Evolutionary conservation across 1,140 invertebrate species (phyloP).

Genomic region (Steinernema feltiae): DNA sequence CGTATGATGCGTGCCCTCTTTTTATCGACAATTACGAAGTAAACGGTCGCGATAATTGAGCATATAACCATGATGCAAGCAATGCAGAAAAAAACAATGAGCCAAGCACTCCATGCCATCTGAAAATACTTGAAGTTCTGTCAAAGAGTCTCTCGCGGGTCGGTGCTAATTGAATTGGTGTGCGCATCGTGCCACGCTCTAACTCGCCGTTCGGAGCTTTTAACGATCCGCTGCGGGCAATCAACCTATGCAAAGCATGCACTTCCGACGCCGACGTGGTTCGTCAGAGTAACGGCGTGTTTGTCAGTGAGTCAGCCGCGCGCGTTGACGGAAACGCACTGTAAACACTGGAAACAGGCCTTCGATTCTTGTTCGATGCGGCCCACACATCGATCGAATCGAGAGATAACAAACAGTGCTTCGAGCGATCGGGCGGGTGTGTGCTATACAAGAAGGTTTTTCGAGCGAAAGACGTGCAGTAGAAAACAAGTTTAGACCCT

Average conservation of each 20-base stretch:
- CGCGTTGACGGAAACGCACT: no score
- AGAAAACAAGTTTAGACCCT: background rate
- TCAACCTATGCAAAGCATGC: no score
- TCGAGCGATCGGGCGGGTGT: no score
- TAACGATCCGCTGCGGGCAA: no score
- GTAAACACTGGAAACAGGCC: background rate
- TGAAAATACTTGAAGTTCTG: background rate
- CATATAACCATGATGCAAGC: background rate
- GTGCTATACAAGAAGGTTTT: background rate
- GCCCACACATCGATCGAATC: background rate
- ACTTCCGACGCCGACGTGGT: no score
- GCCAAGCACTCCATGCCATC: slow-evolving; percentile 6
- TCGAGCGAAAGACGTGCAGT: no score
- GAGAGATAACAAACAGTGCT: no score
- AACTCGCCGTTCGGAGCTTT: no score
- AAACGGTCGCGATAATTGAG: background rate
- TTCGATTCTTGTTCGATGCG: background rate
- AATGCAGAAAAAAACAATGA: background rate
- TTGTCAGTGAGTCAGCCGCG: background rate
- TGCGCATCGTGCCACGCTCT: no score
- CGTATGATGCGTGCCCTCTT: background rate
- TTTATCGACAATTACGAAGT: background rate
- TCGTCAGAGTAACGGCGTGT: no score
- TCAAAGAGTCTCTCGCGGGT: background rate
- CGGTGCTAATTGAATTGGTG: slow-evolving; percentile 1